Base-by-base conservation (phyloP, 2,797 vertebrate species). In the Fringilla coelebs region DNA sequence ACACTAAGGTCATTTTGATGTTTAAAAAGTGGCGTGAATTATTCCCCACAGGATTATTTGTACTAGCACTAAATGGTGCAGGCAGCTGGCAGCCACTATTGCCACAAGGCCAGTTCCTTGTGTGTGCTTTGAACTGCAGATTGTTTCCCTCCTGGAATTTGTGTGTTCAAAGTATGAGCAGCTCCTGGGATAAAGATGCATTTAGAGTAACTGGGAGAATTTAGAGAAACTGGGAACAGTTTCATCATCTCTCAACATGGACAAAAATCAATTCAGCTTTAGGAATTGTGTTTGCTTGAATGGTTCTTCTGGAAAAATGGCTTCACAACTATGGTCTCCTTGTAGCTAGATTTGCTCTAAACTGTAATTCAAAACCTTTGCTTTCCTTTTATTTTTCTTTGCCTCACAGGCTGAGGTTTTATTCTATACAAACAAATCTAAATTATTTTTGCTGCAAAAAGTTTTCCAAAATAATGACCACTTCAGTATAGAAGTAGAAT, bases 401-500 rank as follows among this genome's bases (percentile, higher is more conserved):
- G 10, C 34, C 18, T 72, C 11, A 4, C 13, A 40, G 76, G 32
- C 36, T 87, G 38, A 87, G 31, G 32, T 8, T 85, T 73, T 89
- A 60, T 93, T 93, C 79, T 67, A 3, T 96, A 51, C 41, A 84
- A 93, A 79, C 29, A 63, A 40, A 73, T 89, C 20, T 68, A 78
- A 81, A 68, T 90, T 89, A 77, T 79, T 91, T 91, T 82, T 87
- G 28, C 90, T 89, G 52, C 49, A 83, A 48, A 91, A 55, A 7
- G 29, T 74, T 96, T 95, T 96, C 71, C 31, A 80, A 38, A 92
- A 52, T 68, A 82, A 49, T 28, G 71, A 63, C 40, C 52, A 14
- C 41, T 71, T 60, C n/a, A 61, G 71, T 85, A 43, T 28, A 49
- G 29, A 73, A 70, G 17, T 62, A 73, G n/a, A 52, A 19, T 93